phyloP scores from a whole-genome alignment of 2,113 vertebrate species.

The Salminus brasiliensis region DNA sequence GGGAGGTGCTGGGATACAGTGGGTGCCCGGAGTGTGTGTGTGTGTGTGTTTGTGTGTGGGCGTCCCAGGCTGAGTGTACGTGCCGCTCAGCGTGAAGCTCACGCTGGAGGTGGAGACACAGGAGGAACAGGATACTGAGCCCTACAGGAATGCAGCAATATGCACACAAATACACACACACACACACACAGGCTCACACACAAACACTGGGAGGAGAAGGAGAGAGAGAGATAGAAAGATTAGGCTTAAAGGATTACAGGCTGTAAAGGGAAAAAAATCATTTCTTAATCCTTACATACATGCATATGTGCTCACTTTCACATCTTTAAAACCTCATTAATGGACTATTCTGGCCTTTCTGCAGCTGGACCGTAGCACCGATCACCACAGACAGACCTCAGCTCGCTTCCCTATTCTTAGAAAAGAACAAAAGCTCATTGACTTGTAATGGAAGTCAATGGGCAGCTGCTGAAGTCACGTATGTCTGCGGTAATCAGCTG shows the following conservation, averaged over 20 bases:
- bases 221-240: not conserved
- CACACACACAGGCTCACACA: constrained; percentile 17
- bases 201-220: not conserved
- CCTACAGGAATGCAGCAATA: constrained; percentile 74
- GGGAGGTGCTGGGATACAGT: constrained; percentile 68
- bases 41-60: constrained; percentile 15
- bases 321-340: too few relatives aligned
- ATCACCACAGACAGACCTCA: too few relatives aligned
- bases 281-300: not conserved
- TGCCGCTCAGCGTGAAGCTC: constrained; percentile 68
- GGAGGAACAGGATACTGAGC: constrained; percentile 77
- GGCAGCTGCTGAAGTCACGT: too few relatives aligned
- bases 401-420: too few relatives aligned
- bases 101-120: constrained; percentile 68
- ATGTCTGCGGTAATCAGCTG: too few relatives aligned
- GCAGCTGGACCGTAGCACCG: too few relatives aligned
- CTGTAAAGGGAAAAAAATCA: not conserved
- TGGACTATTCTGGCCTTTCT: too few relatives aligned
- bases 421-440: too few relatives aligned
- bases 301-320: not conserved
- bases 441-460: too few relatives aligned
- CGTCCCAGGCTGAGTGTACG: constrained; percentile 66
- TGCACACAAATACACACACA: constrained; percentile 30
- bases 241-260: not conserved
- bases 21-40: constrained; percentile 50